Percentiles rank a stretch among this genome's conserved stretches.
Evolutionary conservation across 2,113 vertebrate genomes (phyloP).

Genomic region (Lasiurus borealis): DNA sequence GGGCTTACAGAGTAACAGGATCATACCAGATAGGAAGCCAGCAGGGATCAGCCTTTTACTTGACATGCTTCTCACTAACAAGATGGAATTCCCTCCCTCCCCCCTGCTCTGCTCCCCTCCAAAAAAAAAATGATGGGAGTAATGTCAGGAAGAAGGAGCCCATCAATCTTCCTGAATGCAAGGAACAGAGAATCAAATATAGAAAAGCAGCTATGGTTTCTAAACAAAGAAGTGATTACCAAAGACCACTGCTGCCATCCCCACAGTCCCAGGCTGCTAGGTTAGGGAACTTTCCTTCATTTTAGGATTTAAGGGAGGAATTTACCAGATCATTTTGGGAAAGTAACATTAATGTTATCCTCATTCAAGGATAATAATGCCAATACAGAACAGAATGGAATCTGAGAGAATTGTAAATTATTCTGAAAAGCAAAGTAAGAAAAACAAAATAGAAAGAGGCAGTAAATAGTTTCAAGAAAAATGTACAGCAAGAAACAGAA

Average conservation of each 20-base stretch:
- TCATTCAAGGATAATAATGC: not conserved
- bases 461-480: not conserved
- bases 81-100: not conserved
- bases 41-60: constrained; percentile 1
- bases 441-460: not conserved
- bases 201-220: not conserved
- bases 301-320: constrained; percentile 5
- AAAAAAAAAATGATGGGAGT: not conserved
- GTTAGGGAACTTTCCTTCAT: not conserved
- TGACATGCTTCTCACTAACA: constrained; percentile 57
- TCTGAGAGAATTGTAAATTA: constrained; percentile 17
- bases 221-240: not conserved
- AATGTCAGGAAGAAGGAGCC: constrained; percentile 23
- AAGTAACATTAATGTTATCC: not conserved
- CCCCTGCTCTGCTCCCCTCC: too few relatives aligned
- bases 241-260: not conserved
- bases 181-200: not conserved
- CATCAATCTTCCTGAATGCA: not conserved
- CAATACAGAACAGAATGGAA: not conserved
- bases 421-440: constrained; percentile 39
- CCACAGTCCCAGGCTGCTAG: not conserved
- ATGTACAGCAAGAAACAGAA: constrained; percentile 9
- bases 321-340: not conserved
- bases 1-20: not conserved
- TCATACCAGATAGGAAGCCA: constrained; percentile 24